Conservation (phyloP, 2,113 vertebrate genomes). For the Kryptolebias marmoratus region DNA sequence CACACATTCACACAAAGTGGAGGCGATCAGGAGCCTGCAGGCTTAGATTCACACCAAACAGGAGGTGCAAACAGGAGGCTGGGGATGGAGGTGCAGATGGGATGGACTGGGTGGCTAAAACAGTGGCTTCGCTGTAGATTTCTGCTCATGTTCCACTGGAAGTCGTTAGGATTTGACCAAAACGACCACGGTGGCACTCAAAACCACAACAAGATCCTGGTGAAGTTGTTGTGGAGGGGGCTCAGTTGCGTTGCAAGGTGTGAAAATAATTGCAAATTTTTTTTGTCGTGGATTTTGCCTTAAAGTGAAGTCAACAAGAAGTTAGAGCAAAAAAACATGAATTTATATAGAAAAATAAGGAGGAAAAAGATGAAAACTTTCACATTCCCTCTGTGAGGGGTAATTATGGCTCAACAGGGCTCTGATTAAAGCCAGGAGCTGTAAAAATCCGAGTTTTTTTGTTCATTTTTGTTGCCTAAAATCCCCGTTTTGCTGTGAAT, state of each 20-base stretch:
- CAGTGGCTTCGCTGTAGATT: conserved; percentile 2
- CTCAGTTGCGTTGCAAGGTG: background rate
- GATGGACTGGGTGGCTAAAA: conserved; percentile 51
- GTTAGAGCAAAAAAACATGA: background rate
- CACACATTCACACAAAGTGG: conserved; percentile 38
- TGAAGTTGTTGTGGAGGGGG: background rate
- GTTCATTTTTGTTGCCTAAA: background rate
- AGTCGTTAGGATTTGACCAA: background rate
- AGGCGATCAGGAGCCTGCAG: conserved; percentile 65
- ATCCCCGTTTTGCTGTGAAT: conserved; percentile 8
- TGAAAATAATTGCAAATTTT: background rate
- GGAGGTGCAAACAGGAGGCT: conserved; percentile 77
- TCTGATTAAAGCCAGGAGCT: too few species aligned
- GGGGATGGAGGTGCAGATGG: conserved; percentile 69
- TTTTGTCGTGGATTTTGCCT: too few species aligned
- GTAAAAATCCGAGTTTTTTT: background rate
- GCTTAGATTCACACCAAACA: conserved; percentile 74
- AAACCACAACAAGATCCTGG: background rate
- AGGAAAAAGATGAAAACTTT: too few species aligned
- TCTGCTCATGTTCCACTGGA: background rate
- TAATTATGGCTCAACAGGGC: too few species aligned
- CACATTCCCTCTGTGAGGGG: too few species aligned
- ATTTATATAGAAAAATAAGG: background rate
- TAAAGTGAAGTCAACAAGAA: background rate
- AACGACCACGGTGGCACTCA: too few species aligned